Evolutionary conservation across 2,113 vertebrate genomes (phyloP).

Genomic region (Phainopepla nitens): DNA sequence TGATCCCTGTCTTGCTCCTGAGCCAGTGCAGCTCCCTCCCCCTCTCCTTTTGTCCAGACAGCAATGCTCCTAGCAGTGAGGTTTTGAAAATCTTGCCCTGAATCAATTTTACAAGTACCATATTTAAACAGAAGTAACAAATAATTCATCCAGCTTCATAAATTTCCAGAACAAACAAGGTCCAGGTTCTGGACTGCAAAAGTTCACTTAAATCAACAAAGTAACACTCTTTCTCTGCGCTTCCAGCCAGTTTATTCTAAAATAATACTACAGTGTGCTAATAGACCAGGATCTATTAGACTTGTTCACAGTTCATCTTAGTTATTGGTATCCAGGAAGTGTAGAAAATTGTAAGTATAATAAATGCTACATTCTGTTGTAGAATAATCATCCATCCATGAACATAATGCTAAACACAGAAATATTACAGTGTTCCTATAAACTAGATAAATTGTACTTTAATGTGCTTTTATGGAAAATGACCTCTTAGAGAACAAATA

Average conservation of each 20-base stretch:
- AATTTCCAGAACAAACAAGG: neutral
- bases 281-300: neutral
- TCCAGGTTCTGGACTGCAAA: neutral
- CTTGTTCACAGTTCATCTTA: neutral
- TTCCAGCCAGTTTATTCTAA: neutral
- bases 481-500: neutral
- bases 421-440: neutral
- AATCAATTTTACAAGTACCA: neutral
- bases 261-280: neutral
- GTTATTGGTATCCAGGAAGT: neutral
- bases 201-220: neutral
- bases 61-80: neutral
- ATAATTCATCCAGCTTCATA: neutral
- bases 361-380: neutral
- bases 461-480: constrained; percentile 11
- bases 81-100: neutral
- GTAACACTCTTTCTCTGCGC: neutral
- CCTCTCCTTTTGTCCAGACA: neutral
- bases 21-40: neutral
- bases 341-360: neutral
- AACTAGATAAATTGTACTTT: constrained; percentile 2
- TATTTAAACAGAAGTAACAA: constrained; percentile 23
- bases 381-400: neutral
- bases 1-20: neutral
- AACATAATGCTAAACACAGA: constrained; percentile 1